A percentile compares a stretch with the other conserved stretches of the same genome.
These are phyloP conservation scores for Crotalus viridis DNA, from an alignment of 2,113 vertebrate species.

Conservation along the genomic window DNA sequence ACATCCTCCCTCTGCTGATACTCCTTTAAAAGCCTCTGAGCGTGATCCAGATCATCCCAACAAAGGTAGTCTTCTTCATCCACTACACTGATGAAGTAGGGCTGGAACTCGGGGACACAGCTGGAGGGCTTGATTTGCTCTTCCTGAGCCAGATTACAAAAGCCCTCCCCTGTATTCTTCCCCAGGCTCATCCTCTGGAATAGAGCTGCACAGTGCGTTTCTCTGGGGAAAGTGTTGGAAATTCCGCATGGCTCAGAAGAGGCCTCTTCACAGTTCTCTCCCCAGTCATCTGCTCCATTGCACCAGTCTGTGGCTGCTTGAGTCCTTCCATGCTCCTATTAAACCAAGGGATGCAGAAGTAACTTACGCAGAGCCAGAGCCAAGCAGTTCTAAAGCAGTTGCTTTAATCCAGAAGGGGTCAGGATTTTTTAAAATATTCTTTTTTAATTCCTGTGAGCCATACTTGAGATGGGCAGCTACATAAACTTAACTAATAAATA, in stretches of 20 bases:
- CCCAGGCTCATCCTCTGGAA: conserved; percentile 70
- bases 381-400: background rate
- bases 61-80: conserved; percentile 73
- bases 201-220: conserved; percentile 59
- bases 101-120: conserved; percentile 61
- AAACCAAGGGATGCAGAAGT: background rate
- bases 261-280: conserved; percentile 52
- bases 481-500: background rate
- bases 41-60: conserved; percentile 65
- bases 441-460: background rate
- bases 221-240: background rate
- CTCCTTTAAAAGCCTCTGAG: conserved; percentile 70
- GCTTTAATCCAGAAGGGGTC: background rate
- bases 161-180: background rate
- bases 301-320: conserved; percentile 74
- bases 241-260: background rate
- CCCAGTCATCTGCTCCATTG: conserved; percentile 82
- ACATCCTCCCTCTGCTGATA: conserved; percentile 78
- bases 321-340: conserved; percentile 40
- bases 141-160: background rate
- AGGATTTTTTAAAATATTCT: background rate
- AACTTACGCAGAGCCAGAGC: background rate
- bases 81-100: conserved; percentile 78
- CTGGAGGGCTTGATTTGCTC: fast-evolving
- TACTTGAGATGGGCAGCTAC: background rate